These are phyloP conservation scores for Heliconius charithonia DNA, from an alignment of 2,888 invertebrate species.

Conservation along the genomic window DNA sequence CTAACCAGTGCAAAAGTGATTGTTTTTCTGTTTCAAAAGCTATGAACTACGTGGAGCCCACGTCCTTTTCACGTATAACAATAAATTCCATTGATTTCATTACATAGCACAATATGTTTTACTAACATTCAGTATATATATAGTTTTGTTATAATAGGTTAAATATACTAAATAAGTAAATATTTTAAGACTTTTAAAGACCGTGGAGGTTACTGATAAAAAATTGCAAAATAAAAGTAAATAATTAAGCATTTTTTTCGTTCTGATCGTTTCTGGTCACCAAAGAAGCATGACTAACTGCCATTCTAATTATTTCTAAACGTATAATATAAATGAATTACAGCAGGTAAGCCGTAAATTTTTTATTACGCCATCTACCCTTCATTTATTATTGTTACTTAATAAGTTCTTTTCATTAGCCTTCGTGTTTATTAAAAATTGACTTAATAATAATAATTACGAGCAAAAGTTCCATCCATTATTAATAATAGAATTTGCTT, in stretches of 20 bases:
- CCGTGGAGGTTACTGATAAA: background rate
- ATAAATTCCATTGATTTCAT: background rate
- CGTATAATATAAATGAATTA: background rate
- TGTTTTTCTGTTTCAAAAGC: background rate
- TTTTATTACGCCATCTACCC: background rate
- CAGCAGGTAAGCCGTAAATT: background rate
- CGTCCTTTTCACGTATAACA: background rate
- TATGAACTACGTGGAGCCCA: background rate
- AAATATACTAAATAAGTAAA: too few relatives aligned
- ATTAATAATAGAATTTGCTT: background rate
- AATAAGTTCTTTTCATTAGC: background rate
- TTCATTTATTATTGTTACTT: background rate
- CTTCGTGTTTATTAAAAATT: constrained; percentile 19
- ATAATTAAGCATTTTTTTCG: too few relatives aligned
- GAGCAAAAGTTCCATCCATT: background rate
- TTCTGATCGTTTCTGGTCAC: background rate
- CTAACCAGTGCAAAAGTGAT: background rate
- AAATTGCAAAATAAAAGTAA: background rate
- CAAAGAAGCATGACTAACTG: background rate
- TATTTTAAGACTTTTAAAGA: too few relatives aligned
- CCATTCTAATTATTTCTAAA: background rate
- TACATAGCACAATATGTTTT: too few relatives aligned
- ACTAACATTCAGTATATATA: too few relatives aligned
- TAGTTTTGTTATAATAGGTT: too few relatives aligned
- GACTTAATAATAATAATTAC: background rate